Base-by-base conservation (phyloP, 2,797 vertebrate genomes). In the Tadarida brasiliensis region DNA sequence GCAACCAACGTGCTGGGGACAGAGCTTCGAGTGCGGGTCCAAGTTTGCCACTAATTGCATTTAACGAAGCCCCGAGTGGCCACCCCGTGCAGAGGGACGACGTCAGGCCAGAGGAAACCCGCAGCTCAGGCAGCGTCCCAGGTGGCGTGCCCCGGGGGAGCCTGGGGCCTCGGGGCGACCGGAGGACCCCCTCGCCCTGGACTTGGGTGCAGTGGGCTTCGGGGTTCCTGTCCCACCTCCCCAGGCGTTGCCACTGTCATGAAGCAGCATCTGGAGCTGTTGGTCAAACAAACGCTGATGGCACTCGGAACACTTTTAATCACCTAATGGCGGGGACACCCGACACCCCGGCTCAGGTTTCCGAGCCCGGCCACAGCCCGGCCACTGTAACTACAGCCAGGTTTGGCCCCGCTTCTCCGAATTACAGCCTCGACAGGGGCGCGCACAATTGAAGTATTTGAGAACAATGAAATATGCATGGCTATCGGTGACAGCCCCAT, bases 381-480 rank as follows among this genome's bases (percentile, higher is more conserved):
- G 96, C 96, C 96, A 65, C 99, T 99, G 99, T 99, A 99, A 99
- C 99, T 99, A 99, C 99, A 99, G 99, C 99, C 99, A 99, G 98
- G 99, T 99, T 99, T 99, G 99, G 99, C 99, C 99, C 96, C 97
- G 98, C 99, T 98, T 99, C 99, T 99, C 99, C 99, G 99, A 99
- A 98, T 99, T 99, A 99, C 99, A 99, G 99, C 99, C 99, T 97
- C 98, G 98, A 99, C 99, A 99, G 98, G 98, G 99, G 99, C 99
- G 99, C 99, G 98, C 99, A 99, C 99, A 99, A 99, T 99, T 98
- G 99, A 99, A 99, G 99, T 99, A 98, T 99, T 99, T 99, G 99
- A 99, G 99, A 99, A 99, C 99, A 98, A 99, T 99, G 99, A 99
- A 99, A 99, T 99, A 99, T 99, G 99, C 99, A 99, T 99, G 99